Conservation (phyloP, 2,797 vertebrate genomes). For the Limosa lapponica region DNA sequence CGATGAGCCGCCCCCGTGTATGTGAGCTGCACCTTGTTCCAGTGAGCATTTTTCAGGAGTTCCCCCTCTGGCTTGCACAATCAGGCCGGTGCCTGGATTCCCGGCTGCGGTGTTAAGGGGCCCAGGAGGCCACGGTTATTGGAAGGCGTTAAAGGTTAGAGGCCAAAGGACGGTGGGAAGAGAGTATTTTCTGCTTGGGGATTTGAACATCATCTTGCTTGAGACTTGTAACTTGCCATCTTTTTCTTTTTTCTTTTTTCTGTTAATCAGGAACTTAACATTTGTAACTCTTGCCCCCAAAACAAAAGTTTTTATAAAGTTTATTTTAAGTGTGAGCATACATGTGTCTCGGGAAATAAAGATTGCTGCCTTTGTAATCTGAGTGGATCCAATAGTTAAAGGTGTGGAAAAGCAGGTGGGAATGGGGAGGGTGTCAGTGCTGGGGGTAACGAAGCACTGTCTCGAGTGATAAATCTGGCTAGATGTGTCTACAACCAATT, state of each 20-base stretch:
- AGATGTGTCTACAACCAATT: neutral
- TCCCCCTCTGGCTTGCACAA: neutral
- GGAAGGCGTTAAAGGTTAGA: neutral
- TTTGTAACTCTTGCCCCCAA: neutral
- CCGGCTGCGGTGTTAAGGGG: neutral
- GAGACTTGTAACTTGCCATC: neutral
- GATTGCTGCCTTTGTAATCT: slow-evolving; percentile 45
- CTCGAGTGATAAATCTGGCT: neutral
- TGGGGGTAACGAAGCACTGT: neutral
- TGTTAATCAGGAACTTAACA: neutral
- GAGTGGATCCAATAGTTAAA: neutral
- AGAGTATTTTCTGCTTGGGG: neutral
- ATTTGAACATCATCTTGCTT: neutral
- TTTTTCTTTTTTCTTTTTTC: neutral
- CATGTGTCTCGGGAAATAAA: slow-evolving; percentile 36
- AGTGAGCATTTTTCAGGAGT: neutral
- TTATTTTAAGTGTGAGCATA: neutral
- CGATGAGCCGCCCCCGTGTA: neutral
- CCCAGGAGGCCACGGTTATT: neutral
- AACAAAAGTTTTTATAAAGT: neutral
- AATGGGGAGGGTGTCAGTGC: neutral
- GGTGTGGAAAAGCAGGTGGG: neutral
- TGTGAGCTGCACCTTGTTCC: neutral
- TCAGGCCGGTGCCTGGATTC: neutral
- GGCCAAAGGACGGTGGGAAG: neutral